A percentile compares a stretch with the other conserved stretches of the same genome.
phyloP scores from a whole-genome alignment of 2,113 vertebrate species.

The Shinisaurus crocodilurus region DNA sequence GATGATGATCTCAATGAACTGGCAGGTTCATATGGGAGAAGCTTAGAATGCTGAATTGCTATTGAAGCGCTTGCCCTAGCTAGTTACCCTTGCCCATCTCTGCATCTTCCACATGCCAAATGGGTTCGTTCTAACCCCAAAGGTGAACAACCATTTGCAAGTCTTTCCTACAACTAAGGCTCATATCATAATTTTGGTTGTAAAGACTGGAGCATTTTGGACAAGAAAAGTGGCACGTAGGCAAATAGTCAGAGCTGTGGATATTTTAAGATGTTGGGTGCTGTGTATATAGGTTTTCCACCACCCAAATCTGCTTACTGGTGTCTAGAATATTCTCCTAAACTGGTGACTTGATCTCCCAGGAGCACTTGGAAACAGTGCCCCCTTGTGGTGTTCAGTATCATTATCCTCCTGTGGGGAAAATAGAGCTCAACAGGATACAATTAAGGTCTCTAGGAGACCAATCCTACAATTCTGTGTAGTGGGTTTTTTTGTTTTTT shows the following conservation, averaged over 20 bases:
- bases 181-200: background rate
- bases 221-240: background rate
- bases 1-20: no score
- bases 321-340: background rate
- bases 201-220: background rate
- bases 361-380: slow-evolving; percentile 29
- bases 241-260: background rate
- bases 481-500: no score
- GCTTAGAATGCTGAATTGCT: background rate
- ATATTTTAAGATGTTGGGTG: background rate
- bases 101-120: background rate
- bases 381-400: slow-evolving; percentile 13
- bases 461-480: background rate
- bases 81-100: background rate
- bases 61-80: background rate
- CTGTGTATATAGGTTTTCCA: background rate
- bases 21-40: background rate
- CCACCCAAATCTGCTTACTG: background rate
- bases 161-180: background rate
- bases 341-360: background rate
- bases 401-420: background rate
- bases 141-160: background rate
- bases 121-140: background rate
- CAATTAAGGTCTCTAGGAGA: background rate
- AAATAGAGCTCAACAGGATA: background rate